Conservation (phyloP, 2,797 vertebrate species). For the Botia almorhae region DNA sequence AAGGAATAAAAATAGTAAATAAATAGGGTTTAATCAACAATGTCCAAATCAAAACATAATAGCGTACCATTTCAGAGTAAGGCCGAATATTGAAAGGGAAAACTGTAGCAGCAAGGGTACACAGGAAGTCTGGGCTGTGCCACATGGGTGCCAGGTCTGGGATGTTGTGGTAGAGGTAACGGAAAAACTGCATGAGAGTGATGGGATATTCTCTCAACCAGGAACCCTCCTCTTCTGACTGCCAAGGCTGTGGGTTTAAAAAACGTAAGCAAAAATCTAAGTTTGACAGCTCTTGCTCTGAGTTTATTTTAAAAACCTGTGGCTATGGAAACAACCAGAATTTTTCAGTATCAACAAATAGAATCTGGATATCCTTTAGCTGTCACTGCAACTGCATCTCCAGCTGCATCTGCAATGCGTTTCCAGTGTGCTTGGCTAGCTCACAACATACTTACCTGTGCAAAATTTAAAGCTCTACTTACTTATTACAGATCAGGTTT, state of each 20-base stretch:
- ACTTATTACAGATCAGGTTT: neutral
- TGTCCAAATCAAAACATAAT: neutral
- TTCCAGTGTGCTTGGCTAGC: too few species aligned
- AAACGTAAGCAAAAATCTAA: slow-evolving; percentile 29
- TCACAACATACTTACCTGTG: too few species aligned
- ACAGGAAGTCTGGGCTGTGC: slow-evolving; percentile 97
- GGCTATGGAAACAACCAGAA: neutral
- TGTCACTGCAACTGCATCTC: too few species aligned
- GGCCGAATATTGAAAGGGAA: slow-evolving; percentile 98
- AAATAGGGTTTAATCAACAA: neutral
- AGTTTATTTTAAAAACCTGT: neutral
- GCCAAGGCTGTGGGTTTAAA: slow-evolving; percentile 86
- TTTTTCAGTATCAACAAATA: neutral
- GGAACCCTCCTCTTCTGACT: slow-evolving; percentile 97
- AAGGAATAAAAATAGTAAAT: neutral
- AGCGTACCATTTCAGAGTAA: slow-evolving; percentile 95
- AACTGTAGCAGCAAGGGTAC: slow-evolving; percentile 89
- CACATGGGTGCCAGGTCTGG: slow-evolving; percentile 92
- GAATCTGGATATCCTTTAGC: too few species aligned
- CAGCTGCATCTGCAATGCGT: too few species aligned
- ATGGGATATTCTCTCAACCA: slow-evolving; percentile 98
- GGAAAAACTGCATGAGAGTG: slow-evolving; percentile 98
- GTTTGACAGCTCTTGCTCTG: neutral
- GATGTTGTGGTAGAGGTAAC: slow-evolving; percentile 97
- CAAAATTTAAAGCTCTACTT: neutral